phyloP scores from a whole-genome alignment of 2,113 vertebrate genomes.

The Uria lomvia region DNA sequence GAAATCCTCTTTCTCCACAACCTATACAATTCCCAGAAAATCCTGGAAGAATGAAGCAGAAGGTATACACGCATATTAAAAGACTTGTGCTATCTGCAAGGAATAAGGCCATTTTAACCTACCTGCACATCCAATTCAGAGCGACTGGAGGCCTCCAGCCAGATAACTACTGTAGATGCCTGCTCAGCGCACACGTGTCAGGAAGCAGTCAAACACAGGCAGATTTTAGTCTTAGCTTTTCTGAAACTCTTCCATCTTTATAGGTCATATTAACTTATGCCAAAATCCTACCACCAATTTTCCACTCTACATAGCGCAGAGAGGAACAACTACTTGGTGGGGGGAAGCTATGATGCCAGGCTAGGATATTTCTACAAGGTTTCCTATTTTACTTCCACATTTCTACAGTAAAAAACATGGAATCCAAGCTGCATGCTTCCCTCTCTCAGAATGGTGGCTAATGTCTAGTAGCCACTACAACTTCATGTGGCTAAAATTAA shows the following conservation, averaged over 20 bases:
- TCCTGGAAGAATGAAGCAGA: constrained; percentile 73
- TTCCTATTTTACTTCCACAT: not conserved
- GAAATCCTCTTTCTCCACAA: constrained; percentile 97
- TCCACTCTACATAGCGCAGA: not conserved
- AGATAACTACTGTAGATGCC: not conserved
- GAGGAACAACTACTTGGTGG: not conserved
- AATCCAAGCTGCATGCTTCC: not conserved
- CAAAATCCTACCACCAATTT: not conserved
- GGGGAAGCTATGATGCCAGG: not conserved
- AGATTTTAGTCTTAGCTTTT: not conserved
- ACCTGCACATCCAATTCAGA: not conserved
- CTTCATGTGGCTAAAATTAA: not conserved
- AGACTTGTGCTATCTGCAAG: not conserved
- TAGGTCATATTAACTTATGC: not conserved
- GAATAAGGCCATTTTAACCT: not conserved
- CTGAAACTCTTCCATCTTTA: not conserved
- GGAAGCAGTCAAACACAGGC: not conserved
- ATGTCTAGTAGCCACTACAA: not conserved
- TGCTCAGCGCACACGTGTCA: not conserved
- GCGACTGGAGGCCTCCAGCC: not conserved
- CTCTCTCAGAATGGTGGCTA: not conserved
- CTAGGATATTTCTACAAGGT: not conserved
- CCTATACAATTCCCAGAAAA: constrained; percentile 98
- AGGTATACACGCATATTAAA: not conserved
- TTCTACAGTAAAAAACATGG: not conserved